Conservation (phyloP, 1,140 invertebrate genomes). For the Druon quercuslanigerum region DNA sequence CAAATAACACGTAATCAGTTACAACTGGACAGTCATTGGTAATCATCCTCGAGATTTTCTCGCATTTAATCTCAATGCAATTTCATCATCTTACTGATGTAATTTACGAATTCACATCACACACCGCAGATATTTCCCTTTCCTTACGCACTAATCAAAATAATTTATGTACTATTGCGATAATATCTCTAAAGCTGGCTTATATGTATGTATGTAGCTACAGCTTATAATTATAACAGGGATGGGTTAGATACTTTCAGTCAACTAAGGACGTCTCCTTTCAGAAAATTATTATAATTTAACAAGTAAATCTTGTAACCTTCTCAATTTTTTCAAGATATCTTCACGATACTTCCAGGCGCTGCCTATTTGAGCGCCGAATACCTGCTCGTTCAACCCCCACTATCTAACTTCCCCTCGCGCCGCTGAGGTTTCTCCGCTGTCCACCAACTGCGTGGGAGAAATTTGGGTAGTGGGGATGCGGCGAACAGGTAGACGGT, state of each 20-base stretch:
- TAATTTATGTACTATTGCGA: slow-evolving; percentile 19
- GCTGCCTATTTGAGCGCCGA: too few species aligned
- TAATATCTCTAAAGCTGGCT: slow-evolving; percentile 7
- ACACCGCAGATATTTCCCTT: background rate
- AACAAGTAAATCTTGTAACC: too few species aligned
- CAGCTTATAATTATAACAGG: slow-evolving; percentile 26
- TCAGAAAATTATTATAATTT: background rate
- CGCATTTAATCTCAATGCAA: background rate
- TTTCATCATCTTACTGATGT: slow-evolving; percentile 14
- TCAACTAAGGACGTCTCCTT: background rate
- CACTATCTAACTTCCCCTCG: too few species aligned
- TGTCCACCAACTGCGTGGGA: too few species aligned
- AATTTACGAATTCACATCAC: background rate
- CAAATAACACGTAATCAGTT: background rate
- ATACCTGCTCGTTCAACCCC: too few species aligned
- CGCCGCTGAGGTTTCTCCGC: too few species aligned
- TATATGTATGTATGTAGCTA: slow-evolving; percentile 3
- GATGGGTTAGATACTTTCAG: slow-evolving; percentile 15
- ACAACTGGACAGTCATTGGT: slow-evolving; percentile 2
- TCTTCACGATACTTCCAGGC: too few species aligned
- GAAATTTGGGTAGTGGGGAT: too few species aligned
- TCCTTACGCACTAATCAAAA: background rate
- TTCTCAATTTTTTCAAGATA: too few species aligned
- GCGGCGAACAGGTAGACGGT: too few species aligned
- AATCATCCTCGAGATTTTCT: background rate